Conservation (phyloP, 2,888 invertebrate genomes). For the Cryptocheilus praepositus region DNA sequence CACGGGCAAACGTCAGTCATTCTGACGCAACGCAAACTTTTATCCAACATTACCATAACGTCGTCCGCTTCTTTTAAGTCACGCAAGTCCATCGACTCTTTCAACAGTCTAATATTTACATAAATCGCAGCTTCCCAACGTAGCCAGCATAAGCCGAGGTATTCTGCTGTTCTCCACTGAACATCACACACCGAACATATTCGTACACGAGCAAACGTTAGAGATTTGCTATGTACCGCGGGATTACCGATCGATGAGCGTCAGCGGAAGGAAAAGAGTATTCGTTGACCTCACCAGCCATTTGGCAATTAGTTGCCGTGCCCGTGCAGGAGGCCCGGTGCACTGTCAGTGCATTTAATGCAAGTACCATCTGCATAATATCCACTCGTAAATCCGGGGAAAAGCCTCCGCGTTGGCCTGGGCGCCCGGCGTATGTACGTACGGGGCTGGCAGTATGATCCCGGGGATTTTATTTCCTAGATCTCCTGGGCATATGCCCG, state of each 20-base stretch:
- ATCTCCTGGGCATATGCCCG: conserved; percentile 41
- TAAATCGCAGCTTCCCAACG: too few relatives aligned
- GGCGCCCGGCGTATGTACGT: conserved; percentile 31
- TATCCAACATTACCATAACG: too few relatives aligned
- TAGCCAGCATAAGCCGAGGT: too few relatives aligned
- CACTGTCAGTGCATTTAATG: conserved; percentile 58
- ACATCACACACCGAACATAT: too few relatives aligned
- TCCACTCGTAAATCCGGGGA: conserved; percentile 62
- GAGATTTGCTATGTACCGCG: too few relatives aligned
- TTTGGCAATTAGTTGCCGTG: conserved; percentile 38
- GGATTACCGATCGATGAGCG: conserved; percentile 7
- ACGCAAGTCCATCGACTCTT: too few relatives aligned
- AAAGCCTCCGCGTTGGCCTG: conserved; percentile 40
- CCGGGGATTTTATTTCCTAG: conserved; percentile 56
- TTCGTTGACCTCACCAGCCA: conserved; percentile 22
- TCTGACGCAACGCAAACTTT: too few relatives aligned
- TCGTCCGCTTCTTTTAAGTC: too few relatives aligned
- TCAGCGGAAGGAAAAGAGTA: conserved; percentile 16
- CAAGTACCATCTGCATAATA: conserved; percentile 69
- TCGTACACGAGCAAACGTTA: too few relatives aligned
- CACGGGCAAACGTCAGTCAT: too few relatives aligned
- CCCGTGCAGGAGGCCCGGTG: conserved; percentile 13
- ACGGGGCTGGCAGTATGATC: conserved; percentile 46
- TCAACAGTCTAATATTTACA: too few relatives aligned
- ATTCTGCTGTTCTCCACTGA: too few relatives aligned